Evolutionary conservation across 2,888 invertebrate genomes (phyloP).

Genomic region (Tanytarsus gracilentus): DNA sequence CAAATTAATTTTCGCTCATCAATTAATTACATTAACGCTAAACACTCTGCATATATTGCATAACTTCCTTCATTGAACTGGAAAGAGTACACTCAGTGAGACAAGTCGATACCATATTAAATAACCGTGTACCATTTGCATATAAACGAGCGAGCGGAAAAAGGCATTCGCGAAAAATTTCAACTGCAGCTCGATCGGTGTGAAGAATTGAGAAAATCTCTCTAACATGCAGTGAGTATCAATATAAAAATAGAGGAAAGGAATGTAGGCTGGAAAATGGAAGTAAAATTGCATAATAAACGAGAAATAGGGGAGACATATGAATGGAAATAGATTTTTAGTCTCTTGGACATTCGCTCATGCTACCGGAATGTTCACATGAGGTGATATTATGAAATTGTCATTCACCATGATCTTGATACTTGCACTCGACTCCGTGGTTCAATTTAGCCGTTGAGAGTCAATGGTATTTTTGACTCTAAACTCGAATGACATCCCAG

Average conservation of each 20-base stretch:
- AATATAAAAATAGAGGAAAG: no score
- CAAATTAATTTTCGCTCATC: neutral
- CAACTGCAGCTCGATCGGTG: no score
- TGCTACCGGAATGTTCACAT: neutral
- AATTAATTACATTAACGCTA: constrained; percentile 4
- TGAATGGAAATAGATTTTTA: no score
- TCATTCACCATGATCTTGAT: neutral
- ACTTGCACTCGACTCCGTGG: neutral
- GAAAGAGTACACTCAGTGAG: neutral
- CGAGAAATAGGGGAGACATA: no score
- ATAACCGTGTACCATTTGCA: neutral
- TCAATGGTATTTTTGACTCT: neutral
- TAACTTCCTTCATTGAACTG: constrained; percentile 11
- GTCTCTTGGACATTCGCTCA: no score
- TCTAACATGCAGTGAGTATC: no score
- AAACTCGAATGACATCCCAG: no score
- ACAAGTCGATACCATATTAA: no score
- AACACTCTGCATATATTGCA: neutral
- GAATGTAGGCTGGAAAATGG: no score
- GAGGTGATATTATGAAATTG: neutral
- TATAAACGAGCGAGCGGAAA: constrained; percentile 1
- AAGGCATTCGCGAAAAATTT: no score
- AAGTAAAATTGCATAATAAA: no score
- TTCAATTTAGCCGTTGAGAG: neutral
- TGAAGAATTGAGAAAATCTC: no score